These are phyloP conservation scores for Oikopleura vanhoeffeni DNA, from an alignment of 23 tunicate genomes.

Conservation along the genomic window DNA sequence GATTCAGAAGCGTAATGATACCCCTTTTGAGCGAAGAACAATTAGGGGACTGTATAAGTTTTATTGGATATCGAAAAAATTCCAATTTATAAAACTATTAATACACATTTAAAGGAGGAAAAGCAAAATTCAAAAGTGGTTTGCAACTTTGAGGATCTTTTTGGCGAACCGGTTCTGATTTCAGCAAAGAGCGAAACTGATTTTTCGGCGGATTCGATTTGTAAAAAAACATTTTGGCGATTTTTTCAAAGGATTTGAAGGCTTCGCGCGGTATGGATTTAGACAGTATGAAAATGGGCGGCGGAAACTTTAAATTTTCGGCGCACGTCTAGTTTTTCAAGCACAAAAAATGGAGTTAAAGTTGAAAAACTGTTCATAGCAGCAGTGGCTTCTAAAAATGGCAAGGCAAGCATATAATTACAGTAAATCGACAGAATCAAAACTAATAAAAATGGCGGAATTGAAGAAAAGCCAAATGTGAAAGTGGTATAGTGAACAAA, in stretches of 20 bases:
- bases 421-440: neutral
- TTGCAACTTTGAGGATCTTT: neutral
- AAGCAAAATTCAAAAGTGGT: neutral
- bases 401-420: neutral
- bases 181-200: neutral
- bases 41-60: too few species aligned
- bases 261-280: too few species aligned
- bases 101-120: too few species aligned
- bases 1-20: too few species aligned
- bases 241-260: too few species aligned
- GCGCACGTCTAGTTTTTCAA: neutral
- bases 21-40: too few species aligned
- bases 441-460: neutral
- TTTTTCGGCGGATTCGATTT: slow-evolving; percentile 13
- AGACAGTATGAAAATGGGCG: neutral
- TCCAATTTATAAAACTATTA: too few species aligned
- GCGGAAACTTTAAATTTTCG: neutral
- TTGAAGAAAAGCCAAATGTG: neutral
- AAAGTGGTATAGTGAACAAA: neutral
- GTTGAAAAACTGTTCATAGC: neutral
- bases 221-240: neutral
- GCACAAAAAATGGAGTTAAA: neutral
- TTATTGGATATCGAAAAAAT: too few species aligned
- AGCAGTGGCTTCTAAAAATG: neutral
- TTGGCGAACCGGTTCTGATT: neutral